Evolutionary conservation across 2,888 invertebrate genomes (phyloP).

Genomic region (Agrenia bidenticulata): DNA sequence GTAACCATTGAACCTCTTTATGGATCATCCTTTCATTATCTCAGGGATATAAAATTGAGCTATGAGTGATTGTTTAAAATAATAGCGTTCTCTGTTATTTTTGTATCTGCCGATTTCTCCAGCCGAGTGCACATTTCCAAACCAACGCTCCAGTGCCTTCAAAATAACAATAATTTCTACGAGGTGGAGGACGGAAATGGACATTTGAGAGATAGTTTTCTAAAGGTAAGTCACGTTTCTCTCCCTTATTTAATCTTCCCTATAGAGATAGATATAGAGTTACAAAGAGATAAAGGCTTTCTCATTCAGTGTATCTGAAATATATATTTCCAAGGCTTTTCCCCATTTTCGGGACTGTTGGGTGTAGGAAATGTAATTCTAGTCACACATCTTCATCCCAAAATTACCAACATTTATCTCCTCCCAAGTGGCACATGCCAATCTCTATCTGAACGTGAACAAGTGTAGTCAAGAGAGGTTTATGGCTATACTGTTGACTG

Average conservation of each 20-base stretch:
- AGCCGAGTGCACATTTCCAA: slow-evolving; percentile 95
- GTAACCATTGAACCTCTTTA: too few species aligned
- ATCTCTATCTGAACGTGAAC: slow-evolving; percentile 13
- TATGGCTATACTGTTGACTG: too few species aligned
- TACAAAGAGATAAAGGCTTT: too few species aligned
- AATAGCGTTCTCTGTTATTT: too few species aligned
- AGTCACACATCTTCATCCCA: slow-evolving; percentile 22
- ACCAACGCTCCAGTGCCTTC: slow-evolving; percentile 79
- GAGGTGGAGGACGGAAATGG: slow-evolving; percentile 93
- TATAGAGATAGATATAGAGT: too few species aligned
- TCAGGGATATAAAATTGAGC: too few species aligned
- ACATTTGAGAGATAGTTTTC: slow-evolving; percentile 75
- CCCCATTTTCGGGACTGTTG: neutral
- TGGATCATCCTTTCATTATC: too few species aligned
- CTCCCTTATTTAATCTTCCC: too few species aligned
- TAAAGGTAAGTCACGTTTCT: slow-evolving; percentile 60
- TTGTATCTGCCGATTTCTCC: slow-evolving; percentile 25
- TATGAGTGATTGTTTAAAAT: too few species aligned
- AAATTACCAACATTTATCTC: slow-evolving; percentile 29
- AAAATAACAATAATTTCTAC: slow-evolving; percentile 83
- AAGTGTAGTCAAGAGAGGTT: too few species aligned
- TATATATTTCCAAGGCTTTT: too few species aligned
- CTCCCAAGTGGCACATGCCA: slow-evolving; percentile 27
- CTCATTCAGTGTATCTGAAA: too few species aligned
- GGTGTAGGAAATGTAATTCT: slow-evolving; percentile 2